Evolutionary conservation across 2,888 invertebrate genomes (phyloP).

Genomic region (Nomada lathburiana): DNA sequence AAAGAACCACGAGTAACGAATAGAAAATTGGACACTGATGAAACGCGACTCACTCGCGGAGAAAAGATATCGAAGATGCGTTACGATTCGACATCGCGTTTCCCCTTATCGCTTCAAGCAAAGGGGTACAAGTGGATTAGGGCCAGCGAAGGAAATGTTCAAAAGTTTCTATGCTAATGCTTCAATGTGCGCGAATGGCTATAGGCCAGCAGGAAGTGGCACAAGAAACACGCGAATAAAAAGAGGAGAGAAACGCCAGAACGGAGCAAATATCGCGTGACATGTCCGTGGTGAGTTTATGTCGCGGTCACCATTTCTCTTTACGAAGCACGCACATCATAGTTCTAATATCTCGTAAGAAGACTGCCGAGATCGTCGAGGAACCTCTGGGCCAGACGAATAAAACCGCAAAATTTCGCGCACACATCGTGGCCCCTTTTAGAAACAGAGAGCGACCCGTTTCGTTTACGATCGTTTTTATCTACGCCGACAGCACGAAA

Average conservation of each 20-base stretch:
- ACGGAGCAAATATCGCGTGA: conserved; percentile 32
- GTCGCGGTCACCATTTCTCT: conserved; percentile 48
- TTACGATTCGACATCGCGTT: no score
- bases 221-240: conserved; percentile 12
- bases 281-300: conserved; percentile 51
- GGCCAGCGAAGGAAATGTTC: not conserved
- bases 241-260: conserved; percentile 1
- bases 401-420: conserved; percentile 42
- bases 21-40: no score
- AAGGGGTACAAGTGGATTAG: no score
- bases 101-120: no score
- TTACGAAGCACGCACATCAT: conserved; percentile 50
- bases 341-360: conserved; percentile 47
- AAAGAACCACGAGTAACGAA: no score
- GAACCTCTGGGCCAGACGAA: conserved; percentile 3
- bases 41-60: no score
- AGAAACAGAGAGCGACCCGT: conserved; percentile 28
- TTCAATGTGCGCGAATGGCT: not conserved
- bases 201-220: not conserved
- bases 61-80: no score
- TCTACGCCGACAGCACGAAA: not conserved
- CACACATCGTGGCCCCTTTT: not conserved
- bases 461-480: conserved; percentile 39
- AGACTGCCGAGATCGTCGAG: conserved; percentile 19
- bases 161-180: not conserved